phyloP scores from a whole-genome alignment of 2,113 vertebrate genomes.

The Otocyon megalotis region DNA sequence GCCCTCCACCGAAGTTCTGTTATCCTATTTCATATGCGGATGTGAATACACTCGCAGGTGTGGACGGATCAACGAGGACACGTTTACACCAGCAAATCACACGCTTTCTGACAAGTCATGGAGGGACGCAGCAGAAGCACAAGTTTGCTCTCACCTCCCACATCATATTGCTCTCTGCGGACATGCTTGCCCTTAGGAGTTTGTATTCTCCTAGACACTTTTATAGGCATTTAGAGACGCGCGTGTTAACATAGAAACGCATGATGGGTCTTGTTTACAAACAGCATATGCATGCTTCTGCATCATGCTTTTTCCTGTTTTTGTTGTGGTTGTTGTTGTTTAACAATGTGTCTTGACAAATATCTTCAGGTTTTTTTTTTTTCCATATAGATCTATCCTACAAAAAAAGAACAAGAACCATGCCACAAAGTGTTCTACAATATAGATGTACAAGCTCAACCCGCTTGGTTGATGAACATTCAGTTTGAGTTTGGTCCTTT shows the following conservation, averaged over 20 bases:
- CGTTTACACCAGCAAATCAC: too few relatives aligned
- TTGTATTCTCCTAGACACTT: not conserved
- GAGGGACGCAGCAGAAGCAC: too few relatives aligned
- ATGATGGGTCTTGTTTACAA: not conserved
- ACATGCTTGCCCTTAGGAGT: not conserved
- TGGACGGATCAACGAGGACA: not conserved
- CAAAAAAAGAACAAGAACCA: not conserved
- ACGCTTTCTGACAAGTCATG: not conserved
- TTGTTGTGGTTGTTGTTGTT: not conserved
- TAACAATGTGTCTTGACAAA: conserved; percentile 12
- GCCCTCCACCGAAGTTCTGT: not conserved
- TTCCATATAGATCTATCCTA: not conserved
- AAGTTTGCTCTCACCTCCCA: not conserved
- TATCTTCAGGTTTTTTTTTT: not conserved
- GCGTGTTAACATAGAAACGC: not conserved
- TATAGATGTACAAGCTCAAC: not conserved
- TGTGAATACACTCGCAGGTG: accelerated
- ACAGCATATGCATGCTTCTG: not conserved
- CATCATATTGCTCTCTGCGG: not conserved
- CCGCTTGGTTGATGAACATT: not conserved
- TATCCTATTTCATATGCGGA: accelerated
- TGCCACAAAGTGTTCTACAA: not conserved
- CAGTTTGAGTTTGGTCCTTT: not conserved
- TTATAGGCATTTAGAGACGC: not conserved
- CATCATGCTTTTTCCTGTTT: not conserved